phyloP scores from a whole-genome alignment of 2,888 invertebrate genomes.

The Anaspis maculata region DNA sequence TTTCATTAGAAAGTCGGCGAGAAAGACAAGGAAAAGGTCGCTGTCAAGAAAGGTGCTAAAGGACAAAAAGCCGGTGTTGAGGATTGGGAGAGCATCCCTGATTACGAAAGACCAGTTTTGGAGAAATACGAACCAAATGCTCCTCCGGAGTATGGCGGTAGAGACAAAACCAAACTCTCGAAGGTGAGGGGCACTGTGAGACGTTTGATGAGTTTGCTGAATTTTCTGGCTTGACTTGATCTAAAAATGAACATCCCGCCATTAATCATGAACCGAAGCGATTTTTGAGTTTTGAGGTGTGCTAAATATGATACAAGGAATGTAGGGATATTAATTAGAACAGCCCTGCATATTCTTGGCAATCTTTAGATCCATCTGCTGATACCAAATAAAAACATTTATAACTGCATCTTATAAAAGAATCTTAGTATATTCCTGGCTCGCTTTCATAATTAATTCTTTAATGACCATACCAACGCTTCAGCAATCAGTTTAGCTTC shows the following conservation, averaged over 20 bases:
- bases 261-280: too few relatives aligned
- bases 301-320: slow-evolving; percentile 9
- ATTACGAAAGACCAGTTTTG: slow-evolving; percentile 67
- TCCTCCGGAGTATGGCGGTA: slow-evolving; percentile 45
- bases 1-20: slow-evolving; percentile 31
- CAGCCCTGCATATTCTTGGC: slow-evolving; percentile 18
- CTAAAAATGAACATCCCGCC: slow-evolving; percentile 7
- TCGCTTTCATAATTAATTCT: slow-evolving; percentile 15
- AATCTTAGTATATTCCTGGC: slow-evolving; percentile 19
- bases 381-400: slow-evolving; percentile 15
- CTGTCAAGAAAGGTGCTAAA: slow-evolving; percentile 25
- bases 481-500: slow-evolving; percentile 6
- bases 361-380: slow-evolving; percentile 19
- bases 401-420: slow-evolving; percentile 18
- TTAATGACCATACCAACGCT: slow-evolving; percentile 9
- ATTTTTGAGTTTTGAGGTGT: slow-evolving; percentile 7
- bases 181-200: slow-evolving; percentile 35
- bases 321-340: slow-evolving; percentile 16
- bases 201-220: slow-evolving; percentile 6
- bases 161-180: slow-evolving; percentile 40
- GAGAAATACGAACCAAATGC: slow-evolving; percentile 54
- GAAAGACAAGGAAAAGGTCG: slow-evolving; percentile 25
- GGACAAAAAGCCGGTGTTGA: slow-evolving; percentile 24
- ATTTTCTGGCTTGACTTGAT: slow-evolving; percentile 5
- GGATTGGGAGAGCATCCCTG: slow-evolving; percentile 47